A percentile compares a stretch with the other conserved stretches of the same genome.
phyloP scores from a whole-genome alignment of 2,888 invertebrate species.

The Oscheius sp. region DNA sequence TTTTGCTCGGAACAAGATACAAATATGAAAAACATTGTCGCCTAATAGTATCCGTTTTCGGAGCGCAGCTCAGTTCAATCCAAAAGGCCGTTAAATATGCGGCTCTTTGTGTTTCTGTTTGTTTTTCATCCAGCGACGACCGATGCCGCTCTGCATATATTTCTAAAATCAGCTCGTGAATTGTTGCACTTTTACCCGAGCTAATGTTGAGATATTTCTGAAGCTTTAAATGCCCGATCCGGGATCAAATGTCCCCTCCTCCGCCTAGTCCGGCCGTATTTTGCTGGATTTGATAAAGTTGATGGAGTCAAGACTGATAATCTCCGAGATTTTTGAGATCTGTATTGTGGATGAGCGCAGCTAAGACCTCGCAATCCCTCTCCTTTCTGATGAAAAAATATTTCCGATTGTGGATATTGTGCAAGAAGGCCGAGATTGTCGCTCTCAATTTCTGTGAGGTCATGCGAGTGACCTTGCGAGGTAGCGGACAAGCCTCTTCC shows the following conservation, averaged over 20 bases:
- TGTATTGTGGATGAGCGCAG: too few relatives aligned
- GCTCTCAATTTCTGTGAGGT: slow-evolving; percentile 24
- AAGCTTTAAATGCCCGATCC: not conserved
- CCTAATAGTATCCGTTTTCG: not conserved
- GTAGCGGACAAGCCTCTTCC: slow-evolving; percentile 19
- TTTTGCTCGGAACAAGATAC: too few relatives aligned
- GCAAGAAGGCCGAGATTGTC: not conserved
- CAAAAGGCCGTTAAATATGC: slow-evolving; percentile 26
- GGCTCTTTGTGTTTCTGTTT: slow-evolving; percentile 30
- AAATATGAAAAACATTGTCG: not conserved
- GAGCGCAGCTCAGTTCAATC: not conserved
- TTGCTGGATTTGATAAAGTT: slow-evolving; percentile 3
- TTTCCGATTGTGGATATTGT: too few relatives aligned
- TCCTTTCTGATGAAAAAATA: too few relatives aligned
- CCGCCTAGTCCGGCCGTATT: too few relatives aligned
- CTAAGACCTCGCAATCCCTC: too few relatives aligned
- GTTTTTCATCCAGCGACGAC: slow-evolving; percentile 26
- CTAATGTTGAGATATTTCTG: too few relatives aligned
- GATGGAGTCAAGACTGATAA: not conserved
- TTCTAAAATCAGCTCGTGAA: not conserved
- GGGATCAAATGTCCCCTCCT: not conserved
- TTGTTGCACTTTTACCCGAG: not conserved
- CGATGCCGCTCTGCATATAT: slow-evolving; percentile 11
- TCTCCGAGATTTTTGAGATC: too few relatives aligned
- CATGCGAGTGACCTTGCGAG: slow-evolving; percentile 22